phyloP scores from a whole-genome alignment of 2,113 vertebrate species.

The Thunnus maccoyii region DNA sequence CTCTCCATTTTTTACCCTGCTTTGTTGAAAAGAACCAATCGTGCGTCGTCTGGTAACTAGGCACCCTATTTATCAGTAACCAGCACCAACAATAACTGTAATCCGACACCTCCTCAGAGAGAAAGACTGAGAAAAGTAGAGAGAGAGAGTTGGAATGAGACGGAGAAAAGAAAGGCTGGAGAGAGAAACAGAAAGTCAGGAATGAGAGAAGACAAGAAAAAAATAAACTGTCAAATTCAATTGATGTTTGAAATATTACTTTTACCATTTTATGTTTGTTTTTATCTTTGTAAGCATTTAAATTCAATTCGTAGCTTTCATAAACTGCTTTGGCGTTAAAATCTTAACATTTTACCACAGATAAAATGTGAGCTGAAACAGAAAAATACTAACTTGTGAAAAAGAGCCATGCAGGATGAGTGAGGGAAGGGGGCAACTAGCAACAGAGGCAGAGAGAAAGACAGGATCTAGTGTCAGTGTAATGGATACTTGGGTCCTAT shows the following conservation, averaged over 20 bases:
- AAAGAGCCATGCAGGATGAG: conserved; percentile 2
- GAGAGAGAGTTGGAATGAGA: conserved; percentile 52
- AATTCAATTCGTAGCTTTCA: background rate
- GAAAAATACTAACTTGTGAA: conserved; percentile 10
- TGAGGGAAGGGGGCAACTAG: conserved; percentile 6
- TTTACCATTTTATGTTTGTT: background rate
- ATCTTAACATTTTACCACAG: background rate
- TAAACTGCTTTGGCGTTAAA: background rate
- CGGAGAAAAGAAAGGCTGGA: conserved; percentile 11
- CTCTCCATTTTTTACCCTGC: conserved; percentile 32
- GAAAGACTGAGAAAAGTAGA: conserved; percentile 45
- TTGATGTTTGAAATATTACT: background rate
- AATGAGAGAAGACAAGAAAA: background rate
- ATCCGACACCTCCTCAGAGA: conserved; percentile 76
- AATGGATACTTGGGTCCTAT: conserved; percentile 71
- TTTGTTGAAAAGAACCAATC: conserved; percentile 81
- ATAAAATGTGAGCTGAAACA: background rate
- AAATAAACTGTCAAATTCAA: background rate
- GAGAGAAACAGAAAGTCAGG: conserved; percentile 28
- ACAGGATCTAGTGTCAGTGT: conserved; percentile 63
- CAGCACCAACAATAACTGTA: conserved; percentile 81
- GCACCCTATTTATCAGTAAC: conserved; percentile 85
- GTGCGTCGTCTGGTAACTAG: conserved; percentile 75
- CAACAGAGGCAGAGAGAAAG: conserved; percentile 24
- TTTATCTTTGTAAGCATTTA: background rate